Conservation (phyloP, 2,797 vertebrate genomes). For the Alfaro cultratus region DNA sequence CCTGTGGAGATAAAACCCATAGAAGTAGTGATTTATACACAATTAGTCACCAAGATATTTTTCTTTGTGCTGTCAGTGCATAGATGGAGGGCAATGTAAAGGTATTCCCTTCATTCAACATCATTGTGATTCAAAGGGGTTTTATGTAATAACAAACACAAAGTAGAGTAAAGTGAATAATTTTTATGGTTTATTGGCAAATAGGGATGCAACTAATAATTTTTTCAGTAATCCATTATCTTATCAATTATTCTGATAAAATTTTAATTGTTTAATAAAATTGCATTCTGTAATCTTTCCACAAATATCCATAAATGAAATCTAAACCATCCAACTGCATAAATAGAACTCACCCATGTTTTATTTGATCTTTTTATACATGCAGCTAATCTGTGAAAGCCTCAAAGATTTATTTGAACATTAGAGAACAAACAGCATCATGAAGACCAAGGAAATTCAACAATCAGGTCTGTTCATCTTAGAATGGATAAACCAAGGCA, state of each 20-base stretch:
- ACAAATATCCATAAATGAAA: not conserved
- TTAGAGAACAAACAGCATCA: not conserved
- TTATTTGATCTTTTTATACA: not conserved
- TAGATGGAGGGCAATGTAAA: not conserved
- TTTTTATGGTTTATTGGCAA: not conserved
- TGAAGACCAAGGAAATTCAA: too few relatives aligned
- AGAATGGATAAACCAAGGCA: not conserved
- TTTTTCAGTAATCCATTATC: too few relatives aligned
- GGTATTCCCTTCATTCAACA: not conserved
- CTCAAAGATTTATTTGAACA: not conserved
- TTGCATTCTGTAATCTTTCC: not conserved
- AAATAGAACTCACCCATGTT: not conserved
- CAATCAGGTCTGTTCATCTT: not conserved
- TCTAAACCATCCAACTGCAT: not conserved
- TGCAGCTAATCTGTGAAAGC: not conserved
- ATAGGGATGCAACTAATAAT: too few relatives aligned
- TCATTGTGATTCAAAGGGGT: not conserved
- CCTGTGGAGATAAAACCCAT: not conserved
- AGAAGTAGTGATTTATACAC: not conserved
- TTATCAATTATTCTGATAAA: too few relatives aligned
- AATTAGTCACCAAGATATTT: not conserved
- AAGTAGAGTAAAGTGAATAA: not conserved
- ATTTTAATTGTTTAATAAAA: too few relatives aligned
- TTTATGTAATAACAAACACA: not conserved
- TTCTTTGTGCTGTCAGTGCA: not conserved